Conservation (phyloP, 1,140 invertebrate genomes). For the Calliphora vicina region DNA sequence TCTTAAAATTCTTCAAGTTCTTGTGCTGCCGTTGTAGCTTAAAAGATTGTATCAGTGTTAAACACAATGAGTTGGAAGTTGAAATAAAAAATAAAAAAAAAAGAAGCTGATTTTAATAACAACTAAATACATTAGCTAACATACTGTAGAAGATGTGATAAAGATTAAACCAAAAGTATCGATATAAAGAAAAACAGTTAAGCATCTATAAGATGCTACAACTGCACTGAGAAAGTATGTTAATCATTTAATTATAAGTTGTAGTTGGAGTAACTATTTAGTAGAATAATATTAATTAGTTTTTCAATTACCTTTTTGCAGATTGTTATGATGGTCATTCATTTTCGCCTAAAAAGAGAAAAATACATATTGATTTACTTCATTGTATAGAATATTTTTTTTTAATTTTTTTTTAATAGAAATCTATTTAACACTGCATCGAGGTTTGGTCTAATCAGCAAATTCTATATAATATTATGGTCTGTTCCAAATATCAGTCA, state of each 20-base stretch:
- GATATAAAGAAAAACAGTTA: neutral
- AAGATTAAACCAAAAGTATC: neutral
- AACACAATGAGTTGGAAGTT: neutral
- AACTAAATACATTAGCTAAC: neutral
- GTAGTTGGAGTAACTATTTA: too few relatives aligned
- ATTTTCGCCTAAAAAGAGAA: constrained; percentile 66
- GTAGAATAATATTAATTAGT: too few relatives aligned
- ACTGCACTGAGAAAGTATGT: neutral
- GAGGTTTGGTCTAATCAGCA: too few relatives aligned
- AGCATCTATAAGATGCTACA: neutral
- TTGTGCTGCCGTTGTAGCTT: neutral
- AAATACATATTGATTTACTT: neutral
- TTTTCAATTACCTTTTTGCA: constrained; percentile 60
- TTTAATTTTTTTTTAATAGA: too few relatives aligned
- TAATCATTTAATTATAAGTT: neutral
- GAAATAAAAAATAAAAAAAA: too few relatives aligned
- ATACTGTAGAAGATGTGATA: neutral
- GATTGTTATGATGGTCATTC: constrained; percentile 66
- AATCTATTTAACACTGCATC: too few relatives aligned
- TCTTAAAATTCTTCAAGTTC: neutral
- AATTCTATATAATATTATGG: too few relatives aligned
- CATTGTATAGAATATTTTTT: too few relatives aligned
- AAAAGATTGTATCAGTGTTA: neutral
- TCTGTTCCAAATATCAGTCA: too few relatives aligned
- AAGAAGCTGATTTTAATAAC: neutral